Conservation (phyloP, 2,888 invertebrate species). For the Platycheirus rosarum region DNA sequence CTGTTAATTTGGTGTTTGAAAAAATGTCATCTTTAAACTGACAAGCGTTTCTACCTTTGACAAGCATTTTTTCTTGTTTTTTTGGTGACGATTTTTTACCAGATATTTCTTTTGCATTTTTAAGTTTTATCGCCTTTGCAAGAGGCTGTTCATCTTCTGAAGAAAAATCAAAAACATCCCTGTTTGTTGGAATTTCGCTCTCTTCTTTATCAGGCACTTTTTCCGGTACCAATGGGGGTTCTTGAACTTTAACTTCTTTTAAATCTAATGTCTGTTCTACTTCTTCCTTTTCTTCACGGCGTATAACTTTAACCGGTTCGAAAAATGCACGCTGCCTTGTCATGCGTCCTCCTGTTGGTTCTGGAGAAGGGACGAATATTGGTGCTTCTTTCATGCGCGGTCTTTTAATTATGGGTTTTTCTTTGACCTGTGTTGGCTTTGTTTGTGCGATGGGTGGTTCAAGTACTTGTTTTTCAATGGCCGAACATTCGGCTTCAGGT, state of each 20-base stretch:
- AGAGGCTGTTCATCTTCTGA: conserved; percentile 85
- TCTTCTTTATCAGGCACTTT: conserved; percentile 14
- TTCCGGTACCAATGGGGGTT: background rate
- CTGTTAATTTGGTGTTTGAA: conserved; percentile 17
- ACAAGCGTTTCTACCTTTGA: conserved; percentile 4
- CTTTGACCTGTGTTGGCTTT: conserved; percentile 74
- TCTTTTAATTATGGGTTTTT: conserved; percentile 77
- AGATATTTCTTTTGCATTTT: conserved; percentile 75
- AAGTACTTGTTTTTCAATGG: conserved; percentile 26
- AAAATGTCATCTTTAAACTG: conserved; percentile 26
- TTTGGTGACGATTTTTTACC: conserved; percentile 56
- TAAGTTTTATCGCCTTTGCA: conserved; percentile 81
- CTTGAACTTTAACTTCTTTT: conserved; percentile 37
- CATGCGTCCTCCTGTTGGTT: conserved; percentile 81
- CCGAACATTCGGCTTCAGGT: conserved; percentile 34
- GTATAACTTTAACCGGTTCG: conserved; percentile 81
- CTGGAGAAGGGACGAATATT: conserved; percentile 81
- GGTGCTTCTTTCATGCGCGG: conserved; percentile 81
- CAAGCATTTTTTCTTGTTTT: conserved; percentile 42
- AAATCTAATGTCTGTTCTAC: conserved; percentile 41
- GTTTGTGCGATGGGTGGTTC: conserved; percentile 12
- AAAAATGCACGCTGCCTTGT: conserved; percentile 81
- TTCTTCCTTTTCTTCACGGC: conserved; percentile 70
- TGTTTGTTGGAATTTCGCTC: conserved; percentile 54
- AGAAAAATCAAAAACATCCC: conserved; percentile 83